phyloP scores from a whole-genome alignment of 2,888 invertebrate species.

The Meteorus colon region DNA sequence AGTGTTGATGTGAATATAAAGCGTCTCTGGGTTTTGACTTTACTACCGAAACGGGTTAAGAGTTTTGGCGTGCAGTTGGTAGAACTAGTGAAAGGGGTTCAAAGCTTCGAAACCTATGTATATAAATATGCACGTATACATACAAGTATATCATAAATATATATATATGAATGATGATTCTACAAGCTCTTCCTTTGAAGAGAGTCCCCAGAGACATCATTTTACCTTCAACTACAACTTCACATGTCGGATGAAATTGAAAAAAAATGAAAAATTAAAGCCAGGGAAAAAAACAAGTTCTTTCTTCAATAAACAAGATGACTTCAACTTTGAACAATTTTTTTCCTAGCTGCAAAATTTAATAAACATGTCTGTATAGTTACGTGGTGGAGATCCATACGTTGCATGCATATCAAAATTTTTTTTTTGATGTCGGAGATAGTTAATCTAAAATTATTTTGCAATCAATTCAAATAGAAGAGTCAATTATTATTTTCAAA shows the following conservation, averaged over 20 bases:
- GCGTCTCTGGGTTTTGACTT: constrained; percentile 43
- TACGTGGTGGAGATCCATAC: too few relatives aligned
- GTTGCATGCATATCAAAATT: too few relatives aligned
- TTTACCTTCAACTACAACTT: constrained; percentile 23
- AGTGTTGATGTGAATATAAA: constrained; percentile 40
- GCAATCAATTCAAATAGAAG: too few relatives aligned
- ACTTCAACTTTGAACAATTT: not conserved
- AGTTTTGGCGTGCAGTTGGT: constrained; percentile 52
- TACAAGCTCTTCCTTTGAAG: constrained; percentile 7
- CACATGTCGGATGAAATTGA: not conserved
- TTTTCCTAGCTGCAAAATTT: too few relatives aligned
- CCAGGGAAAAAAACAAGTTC: not conserved
- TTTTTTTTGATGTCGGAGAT: too few relatives aligned
- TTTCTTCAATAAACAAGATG: not conserved
- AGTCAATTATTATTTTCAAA: too few relatives aligned
- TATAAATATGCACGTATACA: constrained; percentile 6
- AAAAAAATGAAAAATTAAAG: not conserved
- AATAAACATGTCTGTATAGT: too few relatives aligned
- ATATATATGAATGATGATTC: not conserved
- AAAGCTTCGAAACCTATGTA: constrained; percentile 46
- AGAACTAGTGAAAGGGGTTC: constrained; percentile 56
- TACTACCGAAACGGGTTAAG: constrained; percentile 64
- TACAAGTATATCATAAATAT: not conserved
- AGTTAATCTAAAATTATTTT: too few relatives aligned
- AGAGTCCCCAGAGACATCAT: constrained; percentile 35